Conservation (phyloP, 1,140 invertebrate genomes). For the Bursaphelenchus mucronatus region DNA sequence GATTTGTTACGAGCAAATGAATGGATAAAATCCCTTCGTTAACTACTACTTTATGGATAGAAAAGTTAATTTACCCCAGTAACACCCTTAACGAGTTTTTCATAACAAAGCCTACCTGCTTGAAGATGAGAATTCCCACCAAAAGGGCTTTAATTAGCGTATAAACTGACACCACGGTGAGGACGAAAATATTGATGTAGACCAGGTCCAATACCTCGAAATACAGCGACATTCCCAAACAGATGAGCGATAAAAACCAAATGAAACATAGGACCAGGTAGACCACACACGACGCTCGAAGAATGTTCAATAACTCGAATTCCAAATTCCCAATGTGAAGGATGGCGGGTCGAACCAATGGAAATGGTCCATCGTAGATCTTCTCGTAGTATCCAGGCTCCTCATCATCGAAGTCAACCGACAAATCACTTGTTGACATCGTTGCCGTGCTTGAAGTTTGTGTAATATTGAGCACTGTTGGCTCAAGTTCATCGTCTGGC, state of each 20-base stretch:
- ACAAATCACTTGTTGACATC: background rate
- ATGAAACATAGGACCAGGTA: slow-evolving; percentile 42
- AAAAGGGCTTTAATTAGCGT: slow-evolving; percentile 48
- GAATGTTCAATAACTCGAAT: slow-evolving; percentile 46
- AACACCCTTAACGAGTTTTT: slow-evolving; percentile 10
- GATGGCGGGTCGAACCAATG: slow-evolving; percentile 35
- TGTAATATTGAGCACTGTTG: background rate
- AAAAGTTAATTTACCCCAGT: background rate
- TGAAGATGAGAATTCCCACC: slow-evolving; percentile 46
- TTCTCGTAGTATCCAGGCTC: no score
- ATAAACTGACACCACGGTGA: slow-evolving; percentile 44
- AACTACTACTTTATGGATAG: no score
- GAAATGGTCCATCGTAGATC: slow-evolving; percentile 32
- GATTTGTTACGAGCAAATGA: no score
- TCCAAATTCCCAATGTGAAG: slow-evolving; percentile 35
- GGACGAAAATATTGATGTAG: slow-evolving; percentile 47
- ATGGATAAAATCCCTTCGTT: no score
- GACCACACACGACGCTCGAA: slow-evolving; percentile 49
- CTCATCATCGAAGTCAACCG: no score
- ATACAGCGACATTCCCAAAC: slow-evolving; percentile 49
- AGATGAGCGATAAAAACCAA: slow-evolving; percentile 50
- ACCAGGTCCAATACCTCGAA: slow-evolving; percentile 56
- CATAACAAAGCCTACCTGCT: slow-evolving; percentile 45
- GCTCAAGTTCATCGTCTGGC: no score
- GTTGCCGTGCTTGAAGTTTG: slow-evolving; percentile 8